Evolutionary conservation across 2,888 invertebrate species (phyloP), one percentile per base, ranked within the genome.

Genomic region (Octonoba sinensis): DNA sequence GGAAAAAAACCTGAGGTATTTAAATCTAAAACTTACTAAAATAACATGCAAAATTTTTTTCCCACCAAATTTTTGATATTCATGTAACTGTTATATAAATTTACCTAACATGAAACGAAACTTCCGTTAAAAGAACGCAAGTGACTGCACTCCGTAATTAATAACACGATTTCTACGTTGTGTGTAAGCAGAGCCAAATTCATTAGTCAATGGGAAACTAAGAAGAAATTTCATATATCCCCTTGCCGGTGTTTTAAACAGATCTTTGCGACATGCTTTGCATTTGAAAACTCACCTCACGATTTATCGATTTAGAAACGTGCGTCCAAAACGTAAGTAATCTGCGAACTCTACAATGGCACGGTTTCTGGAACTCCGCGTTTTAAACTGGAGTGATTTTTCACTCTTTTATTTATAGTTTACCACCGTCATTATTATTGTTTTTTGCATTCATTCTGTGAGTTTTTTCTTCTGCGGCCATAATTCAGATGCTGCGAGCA

Each of bases 401-500:
- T 70, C 64, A 57, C 24, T 27, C 54, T 20, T 62, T 72, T 16
- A 16, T 44, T 64, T 36, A 20, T 64, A 12, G 16, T 44, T 27
- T 20, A 20, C 16, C 3, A n/a, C 16, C 3, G 12, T 15, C 44
- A 24, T 36, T 64, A 20, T 59, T 13, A 20, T 76, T 76, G 15
- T 67, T 27, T 24, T 16, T 18, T 36, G 24, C 36, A 36, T 24
- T 62, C 24, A 3, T 16, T 24, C 46, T 16, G 47, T 49, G 49
- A 22, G 54, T 18, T 18, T 20, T 18, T 66, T 11, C 20, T 49
- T 18, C 36, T 12, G 51, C 22, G 71, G 51, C 51, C 57, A 64
- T 71, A 57, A 77, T 77, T 77, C 65, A 71, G 56, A 56, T 54
- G 70, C 71, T 71, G 64, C 51, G 27, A 77, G 78, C 78, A 78